Percentiles rank a stretch among this genome's conserved stretches.
These are phyloP conservation scores for Rhyacophila evoluta DNA, from an alignment of 2,888 invertebrate species.

Conservation along the genomic window DNA sequence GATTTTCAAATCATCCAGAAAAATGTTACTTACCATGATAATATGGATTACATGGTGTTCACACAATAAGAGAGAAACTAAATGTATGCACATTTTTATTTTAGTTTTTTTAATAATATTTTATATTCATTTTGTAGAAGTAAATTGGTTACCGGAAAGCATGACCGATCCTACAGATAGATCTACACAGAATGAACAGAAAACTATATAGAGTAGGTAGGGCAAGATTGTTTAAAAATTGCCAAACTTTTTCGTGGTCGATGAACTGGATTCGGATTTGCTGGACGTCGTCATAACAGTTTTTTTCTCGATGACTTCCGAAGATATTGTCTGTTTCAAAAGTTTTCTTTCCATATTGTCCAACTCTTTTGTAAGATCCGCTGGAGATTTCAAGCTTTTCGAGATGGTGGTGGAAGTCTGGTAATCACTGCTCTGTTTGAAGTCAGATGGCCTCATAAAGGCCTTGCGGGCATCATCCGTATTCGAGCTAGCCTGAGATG, in stretches of 20 bases:
- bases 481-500: constrained; percentile 38
- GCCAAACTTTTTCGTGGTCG: constrained; percentile 70
- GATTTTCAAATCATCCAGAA: neutral
- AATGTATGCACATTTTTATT: neutral
- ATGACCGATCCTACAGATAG: no score
- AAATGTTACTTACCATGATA: neutral
- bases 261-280: constrained; percentile 71
- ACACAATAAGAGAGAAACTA: neutral
- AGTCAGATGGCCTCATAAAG: constrained; percentile 69
- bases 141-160: no score
- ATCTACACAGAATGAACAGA: no score
- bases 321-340: constrained; percentile 76
- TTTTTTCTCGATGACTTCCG: constrained; percentile 77
- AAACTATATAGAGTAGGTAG: no score
- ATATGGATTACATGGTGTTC: no score
- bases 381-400: constrained; percentile 61
- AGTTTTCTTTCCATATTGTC: constrained; percentile 76
- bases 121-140: no score
- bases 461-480: constrained; percentile 56
- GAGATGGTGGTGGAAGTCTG: constrained; percentile 60
- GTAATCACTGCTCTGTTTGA: constrained; percentile 64
- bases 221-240: constrained; percentile 61
- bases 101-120: neutral
- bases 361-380: constrained; percentile 65
- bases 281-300: constrained; percentile 76